Conservation (phyloP, 2,888 invertebrate species). For the Drosophila multiciliata region DNA sequence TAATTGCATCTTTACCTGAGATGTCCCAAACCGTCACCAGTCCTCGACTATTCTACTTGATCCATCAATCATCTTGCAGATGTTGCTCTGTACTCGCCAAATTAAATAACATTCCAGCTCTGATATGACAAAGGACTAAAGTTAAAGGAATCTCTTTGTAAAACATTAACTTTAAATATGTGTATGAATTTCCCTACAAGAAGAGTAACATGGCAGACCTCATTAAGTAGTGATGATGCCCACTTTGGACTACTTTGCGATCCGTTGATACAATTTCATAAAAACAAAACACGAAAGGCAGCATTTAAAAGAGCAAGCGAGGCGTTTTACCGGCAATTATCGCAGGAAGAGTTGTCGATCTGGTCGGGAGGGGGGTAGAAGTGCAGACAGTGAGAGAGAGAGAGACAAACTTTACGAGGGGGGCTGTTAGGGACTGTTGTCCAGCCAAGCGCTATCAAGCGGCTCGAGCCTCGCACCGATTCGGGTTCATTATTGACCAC, state of each 20-base stretch:
- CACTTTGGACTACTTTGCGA: conserved; percentile 1
- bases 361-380: background rate
- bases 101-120: no score
- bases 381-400: background rate
- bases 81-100: no score
- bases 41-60: no score
- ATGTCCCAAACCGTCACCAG: no score
- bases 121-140: no score
- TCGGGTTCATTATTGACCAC: conserved; percentile 72
- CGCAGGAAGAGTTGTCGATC: conserved; percentile 36
- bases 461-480: conserved; percentile 55
- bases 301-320: conserved; percentile 79
- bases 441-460: conserved; percentile 33
- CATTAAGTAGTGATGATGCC: conserved; percentile 26
- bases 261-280: conserved; percentile 52
- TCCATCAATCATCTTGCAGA: no score
- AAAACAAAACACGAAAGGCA: conserved; percentile 53
- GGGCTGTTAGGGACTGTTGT: conserved; percentile 10
- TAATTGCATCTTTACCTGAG: background rate
- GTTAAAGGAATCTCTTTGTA: background rate
- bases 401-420: conserved; percentile 13
- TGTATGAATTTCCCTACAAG: background rate
- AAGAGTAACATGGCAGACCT: background rate
- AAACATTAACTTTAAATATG: background rate
- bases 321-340: conserved; percentile 82